Conservation (phyloP, 2,113 vertebrate genomes). For the Mystacornis crossleyi region DNA sequence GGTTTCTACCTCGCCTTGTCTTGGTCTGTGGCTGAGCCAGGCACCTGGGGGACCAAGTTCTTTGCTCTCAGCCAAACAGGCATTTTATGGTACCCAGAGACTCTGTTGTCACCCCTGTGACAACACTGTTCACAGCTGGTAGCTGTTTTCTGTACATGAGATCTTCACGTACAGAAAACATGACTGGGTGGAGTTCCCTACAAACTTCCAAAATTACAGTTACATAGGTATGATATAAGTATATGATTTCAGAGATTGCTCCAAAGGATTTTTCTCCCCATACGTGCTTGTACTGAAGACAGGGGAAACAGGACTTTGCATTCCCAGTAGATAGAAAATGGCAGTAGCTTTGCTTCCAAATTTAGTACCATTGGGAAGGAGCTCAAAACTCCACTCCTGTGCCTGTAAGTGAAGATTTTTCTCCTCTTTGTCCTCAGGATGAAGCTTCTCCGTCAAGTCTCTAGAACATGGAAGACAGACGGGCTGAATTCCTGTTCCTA, state of each 20-base stretch:
- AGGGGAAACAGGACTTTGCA: background rate
- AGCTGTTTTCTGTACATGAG: background rate
- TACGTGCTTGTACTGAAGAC: background rate
- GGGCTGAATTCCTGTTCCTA: slow-evolving; percentile 91
- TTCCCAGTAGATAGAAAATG: background rate
- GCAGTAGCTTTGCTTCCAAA: background rate
- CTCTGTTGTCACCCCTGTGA: background rate
- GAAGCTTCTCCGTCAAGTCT: slow-evolving; percentile 83
- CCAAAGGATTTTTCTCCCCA: background rate
- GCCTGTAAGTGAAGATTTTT: background rate
- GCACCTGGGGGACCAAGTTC: background rate
- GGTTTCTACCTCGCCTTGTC: background rate
- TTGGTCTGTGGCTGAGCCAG: background rate
- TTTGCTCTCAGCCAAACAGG: background rate
- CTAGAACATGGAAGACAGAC: slow-evolving; percentile 84
- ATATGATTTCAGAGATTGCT: background rate
- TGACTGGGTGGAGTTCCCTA: background rate
- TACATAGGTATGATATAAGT: background rate
- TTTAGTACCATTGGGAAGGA: background rate
- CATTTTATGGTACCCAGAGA: background rate
- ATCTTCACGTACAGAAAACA: background rate
- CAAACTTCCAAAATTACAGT: background rate
- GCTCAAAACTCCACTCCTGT: background rate
- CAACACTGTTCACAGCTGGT: background rate
- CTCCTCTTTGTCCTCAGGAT: slow-evolving; percentile 78